phyloP scores from a whole-genome alignment of 92 coral and sea anemone genomes.

The Hydrozoanthus gracilis region DNA sequence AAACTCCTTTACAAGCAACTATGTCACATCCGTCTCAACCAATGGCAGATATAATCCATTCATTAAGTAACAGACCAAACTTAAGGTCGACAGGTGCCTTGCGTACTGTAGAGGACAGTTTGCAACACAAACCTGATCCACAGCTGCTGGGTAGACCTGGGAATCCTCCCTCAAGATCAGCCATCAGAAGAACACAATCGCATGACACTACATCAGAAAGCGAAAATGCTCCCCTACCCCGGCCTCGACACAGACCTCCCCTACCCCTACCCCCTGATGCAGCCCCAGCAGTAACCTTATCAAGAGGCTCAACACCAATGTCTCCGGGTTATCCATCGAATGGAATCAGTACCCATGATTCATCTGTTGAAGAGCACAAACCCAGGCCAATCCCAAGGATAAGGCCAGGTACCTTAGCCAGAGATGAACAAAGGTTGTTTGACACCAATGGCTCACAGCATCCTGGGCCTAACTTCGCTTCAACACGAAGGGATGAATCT shows the following conservation, averaged over 20 bases:
- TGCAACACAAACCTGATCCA: not conserved
- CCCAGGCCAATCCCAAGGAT: conserved; percentile 66
- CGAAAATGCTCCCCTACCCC: conserved; percentile 71
- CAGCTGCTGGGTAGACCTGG: conserved; percentile 30
- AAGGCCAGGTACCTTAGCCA: conserved; percentile 63
- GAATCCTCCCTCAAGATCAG: conserved; percentile 57
- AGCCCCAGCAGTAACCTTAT: conserved; percentile 19
- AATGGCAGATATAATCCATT: conserved; percentile 67
- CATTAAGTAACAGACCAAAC: conserved; percentile 27
- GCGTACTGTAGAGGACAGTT: conserved; percentile 4
- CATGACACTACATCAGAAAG: conserved; percentile 5
- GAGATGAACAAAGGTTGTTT: conserved; percentile 46
- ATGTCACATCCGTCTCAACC: conserved; percentile 40
- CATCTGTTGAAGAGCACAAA: conserved; percentile 43
- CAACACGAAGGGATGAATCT: conserved; percentile 19
- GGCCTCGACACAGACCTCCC: conserved; percentile 89
- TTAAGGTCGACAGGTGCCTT: conserved; percentile 15
- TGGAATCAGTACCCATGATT: conserved; percentile 50
- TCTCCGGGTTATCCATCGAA: conserved; percentile 42
- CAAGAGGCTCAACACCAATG: conserved; percentile 46
- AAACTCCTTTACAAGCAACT: conserved; percentile 26
- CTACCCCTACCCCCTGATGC: conserved; percentile 79
- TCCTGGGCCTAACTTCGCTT: not conserved
- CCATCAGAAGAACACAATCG: conserved; percentile 51
- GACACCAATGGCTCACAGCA: conserved; percentile 35